A percentile compares a stretch with the other conserved stretches of the same genome.
phyloP scores from a whole-genome alignment of 2,797 vertebrate genomes.

The Pteronotus mesoamericanus region DNA sequence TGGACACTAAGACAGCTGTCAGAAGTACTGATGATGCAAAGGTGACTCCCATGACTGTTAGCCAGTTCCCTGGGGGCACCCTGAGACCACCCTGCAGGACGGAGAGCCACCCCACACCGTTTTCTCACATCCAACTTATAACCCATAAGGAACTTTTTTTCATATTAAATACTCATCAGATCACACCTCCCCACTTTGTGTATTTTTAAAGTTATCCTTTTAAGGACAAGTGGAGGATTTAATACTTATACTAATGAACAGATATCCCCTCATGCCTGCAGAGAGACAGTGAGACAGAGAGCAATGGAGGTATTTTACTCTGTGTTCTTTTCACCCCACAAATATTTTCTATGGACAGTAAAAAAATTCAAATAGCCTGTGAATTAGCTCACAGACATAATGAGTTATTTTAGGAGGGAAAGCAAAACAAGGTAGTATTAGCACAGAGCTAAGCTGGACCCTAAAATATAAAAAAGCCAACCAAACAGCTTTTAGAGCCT shows the following conservation, averaged over 20 bases:
- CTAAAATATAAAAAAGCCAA: background rate
- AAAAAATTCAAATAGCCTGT: constrained; percentile 13
- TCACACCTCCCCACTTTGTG: background rate
- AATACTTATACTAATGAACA: background rate
- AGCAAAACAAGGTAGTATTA: background rate
- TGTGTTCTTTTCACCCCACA: background rate
- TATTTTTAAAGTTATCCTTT: background rate
- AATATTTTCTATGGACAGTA: background rate
- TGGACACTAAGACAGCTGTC: background rate
- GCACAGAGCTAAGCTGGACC: background rate
- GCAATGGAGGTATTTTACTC: background rate
- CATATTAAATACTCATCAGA: background rate
- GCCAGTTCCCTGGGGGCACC: accelerated
- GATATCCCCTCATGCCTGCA: background rate
- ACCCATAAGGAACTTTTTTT: background rate
- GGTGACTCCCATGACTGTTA: background rate
- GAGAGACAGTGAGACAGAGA: background rate
- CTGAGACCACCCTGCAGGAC: accelerated
- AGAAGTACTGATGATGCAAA: background rate
- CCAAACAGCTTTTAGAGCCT: background rate
- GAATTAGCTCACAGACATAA: background rate
- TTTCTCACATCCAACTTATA: background rate
- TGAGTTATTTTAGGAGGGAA: background rate
- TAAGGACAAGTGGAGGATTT: background rate
- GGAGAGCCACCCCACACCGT: accelerated